Evolutionary conservation across 2,888 invertebrate genomes (phyloP).

Genomic region (Ormyrus rosae): DNA sequence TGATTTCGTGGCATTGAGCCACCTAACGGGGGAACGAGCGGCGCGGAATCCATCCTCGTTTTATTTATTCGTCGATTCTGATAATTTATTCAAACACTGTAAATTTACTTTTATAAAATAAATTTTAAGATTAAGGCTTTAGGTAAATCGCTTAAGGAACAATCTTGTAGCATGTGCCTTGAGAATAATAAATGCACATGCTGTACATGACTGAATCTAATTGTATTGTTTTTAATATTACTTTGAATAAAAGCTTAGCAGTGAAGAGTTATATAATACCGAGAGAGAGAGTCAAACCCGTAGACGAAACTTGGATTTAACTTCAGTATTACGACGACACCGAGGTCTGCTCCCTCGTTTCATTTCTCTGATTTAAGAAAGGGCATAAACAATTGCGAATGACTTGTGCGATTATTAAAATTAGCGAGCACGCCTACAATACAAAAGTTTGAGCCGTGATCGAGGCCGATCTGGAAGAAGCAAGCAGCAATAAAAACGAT

Average conservation of each 20-base stretch:
- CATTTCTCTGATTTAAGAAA: no score
- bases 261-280: slow-evolving; percentile 19
- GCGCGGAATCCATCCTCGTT: not conserved
- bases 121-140: slow-evolving; percentile 39
- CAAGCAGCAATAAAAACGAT: slow-evolving; percentile 31
- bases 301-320: not conserved
- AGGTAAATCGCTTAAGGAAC: slow-evolving; percentile 34
- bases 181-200: slow-evolving; percentile 22
- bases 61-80: slow-evolving; percentile 42
- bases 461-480: slow-evolving; percentile 46
- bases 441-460: slow-evolving; percentile 42
- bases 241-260: slow-evolving; percentile 41
- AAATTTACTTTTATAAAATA: slow-evolving; percentile 43
- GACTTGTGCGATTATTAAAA: slow-evolving; percentile 1
- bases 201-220: slow-evolving; percentile 48
- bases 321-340: slow-evolving; percentile 10
- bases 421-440: slow-evolving; percentile 14
- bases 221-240: slow-evolving; percentile 43
- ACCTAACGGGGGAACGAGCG: not conserved
- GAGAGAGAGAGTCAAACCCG: not conserved
- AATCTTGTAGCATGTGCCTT: not conserved
- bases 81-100: slow-evolving; percentile 50
- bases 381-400: no score
- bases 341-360: no score
- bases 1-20: not conserved